Evolutionary conservation across 2,797 vertebrate genomes (phyloP), one percentile per base, ranked within the genome.

Genomic region (Chaetodon trifasciatus): DNA sequence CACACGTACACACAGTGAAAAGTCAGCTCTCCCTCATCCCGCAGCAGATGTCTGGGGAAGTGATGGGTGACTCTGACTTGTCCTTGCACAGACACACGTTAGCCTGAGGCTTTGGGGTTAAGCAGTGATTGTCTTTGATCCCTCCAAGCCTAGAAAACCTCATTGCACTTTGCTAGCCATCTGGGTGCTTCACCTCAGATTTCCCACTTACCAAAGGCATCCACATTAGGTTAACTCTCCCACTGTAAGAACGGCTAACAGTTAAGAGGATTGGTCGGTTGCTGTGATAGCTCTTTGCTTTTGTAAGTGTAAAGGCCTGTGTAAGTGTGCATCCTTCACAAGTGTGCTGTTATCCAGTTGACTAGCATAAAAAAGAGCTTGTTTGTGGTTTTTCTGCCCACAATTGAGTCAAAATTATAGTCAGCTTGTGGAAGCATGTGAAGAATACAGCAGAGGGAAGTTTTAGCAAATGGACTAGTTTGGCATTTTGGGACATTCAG

Each of bases 101-200:
- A 58, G 53, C 82, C 56, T 81, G 71, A 23, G 70, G 79, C 74
- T 91, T 86, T 74, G 21, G 44, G 82, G 84, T 91, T 91, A 92
- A 93, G 88, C 79, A 21, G 88, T 57, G 83, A 91, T 94, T 87
- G 84, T 68, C 72, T 90, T 84, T 86, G 86, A 92, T 92, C 91
- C 79, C 81, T 80, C 53, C 65, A 67, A 92, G 79, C 75, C 81
- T 75, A 67, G 66, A 84, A 84, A 91, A 76, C 85, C 83, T 78
- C 58, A 70, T 44, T 80, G 76, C 85, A 81, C 87, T 85, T 90
- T 79, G 70, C 71, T 58, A 55, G 70, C 92, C 91, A 93, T 92
- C 91, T 94, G 90, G 82, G 67, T 76, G 6, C 64, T 56, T 91
- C 79, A 84, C 86, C 80, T 90, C 47, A 68, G 62, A 82, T 67